These are phyloP conservation scores for Machimus rusticus DNA, from an alignment of 2,888 invertebrate genomes.

Conservation along the genomic window DNA sequence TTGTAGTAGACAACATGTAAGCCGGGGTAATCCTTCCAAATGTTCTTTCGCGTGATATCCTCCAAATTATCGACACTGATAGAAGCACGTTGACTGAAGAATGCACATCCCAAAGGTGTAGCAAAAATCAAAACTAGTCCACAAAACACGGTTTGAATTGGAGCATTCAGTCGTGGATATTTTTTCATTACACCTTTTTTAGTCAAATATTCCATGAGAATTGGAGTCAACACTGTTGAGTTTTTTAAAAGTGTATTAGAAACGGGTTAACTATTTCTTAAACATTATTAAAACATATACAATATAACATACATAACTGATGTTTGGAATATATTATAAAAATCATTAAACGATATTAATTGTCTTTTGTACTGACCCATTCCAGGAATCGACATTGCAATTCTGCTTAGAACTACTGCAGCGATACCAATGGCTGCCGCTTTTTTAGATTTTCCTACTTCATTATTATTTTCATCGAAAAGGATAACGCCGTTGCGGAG, in stretches of 20 bases:
- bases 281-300: not conserved
- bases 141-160: conserved; percentile 76
- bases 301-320: too few species aligned
- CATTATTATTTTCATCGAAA: conserved; percentile 76
- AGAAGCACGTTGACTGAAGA: conserved; percentile 89
- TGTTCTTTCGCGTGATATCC: conserved; percentile 55
- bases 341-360: not conserved
- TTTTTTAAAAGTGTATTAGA: not conserved
- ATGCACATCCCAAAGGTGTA: conserved; percentile 94
- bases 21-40: conserved; percentile 68
- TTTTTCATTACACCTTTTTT: conserved; percentile 69
- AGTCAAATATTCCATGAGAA: conserved; percentile 78
- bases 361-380: conserved; percentile 75
- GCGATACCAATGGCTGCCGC: conserved; percentile 86
- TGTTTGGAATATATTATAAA: not conserved
- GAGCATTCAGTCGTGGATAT: conserved; percentile 75
- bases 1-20: conserved; percentile 81
- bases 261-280: too few species aligned
- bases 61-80: conserved; percentile 65
- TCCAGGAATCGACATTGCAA: conserved; percentile 92
- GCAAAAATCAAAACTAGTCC: conserved; percentile 83
- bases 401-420: conserved; percentile 87
- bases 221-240: conserved; percentile 67
- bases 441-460: conserved; percentile 69
- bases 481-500: conserved; percentile 82